phyloP scores from a whole-genome alignment of 2,113 vertebrate genomes.

The Laticauda colubrina region DNA sequence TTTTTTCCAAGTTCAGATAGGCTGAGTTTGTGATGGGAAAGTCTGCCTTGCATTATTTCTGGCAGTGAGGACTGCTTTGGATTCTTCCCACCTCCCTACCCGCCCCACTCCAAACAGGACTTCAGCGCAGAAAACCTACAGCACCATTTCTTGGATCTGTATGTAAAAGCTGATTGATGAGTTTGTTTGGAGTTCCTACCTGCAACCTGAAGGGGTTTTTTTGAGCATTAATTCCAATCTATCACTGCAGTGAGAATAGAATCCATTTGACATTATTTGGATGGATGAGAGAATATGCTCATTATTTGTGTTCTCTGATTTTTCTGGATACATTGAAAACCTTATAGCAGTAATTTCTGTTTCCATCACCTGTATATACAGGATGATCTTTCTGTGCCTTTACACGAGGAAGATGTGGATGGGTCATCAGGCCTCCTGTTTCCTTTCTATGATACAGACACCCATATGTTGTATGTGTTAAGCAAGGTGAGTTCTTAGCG shows the following conservation, averaged over 20 bases:
- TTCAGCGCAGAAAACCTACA: not conserved
- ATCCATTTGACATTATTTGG: not conserved
- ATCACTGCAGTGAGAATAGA: not conserved
- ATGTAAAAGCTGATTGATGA: not conserved
- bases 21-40: not conserved
- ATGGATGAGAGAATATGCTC: not conserved
- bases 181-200: not conserved
- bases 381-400: slow-evolving; percentile 86
- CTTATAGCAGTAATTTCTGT: not conserved
- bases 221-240: not conserved
- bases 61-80: not conserved
- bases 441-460: slow-evolving; percentile 88
- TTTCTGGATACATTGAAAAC: no score
- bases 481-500: slow-evolving; percentile 80
- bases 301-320: not conserved
- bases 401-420: slow-evolving; percentile 86
- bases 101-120: not conserved
- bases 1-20: not conserved
- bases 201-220: not conserved
- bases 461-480: slow-evolving; percentile 85
- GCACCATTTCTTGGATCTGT: not conserved
- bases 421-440: slow-evolving; percentile 86
- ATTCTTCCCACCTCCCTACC: not conserved
- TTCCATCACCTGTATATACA: slow-evolving; percentile 53
- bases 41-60: not conserved